Percentiles rank a stretch among this genome's conserved stretches.
These are phyloP conservation scores for Rhynchophorus ferrugineus DNA, from an alignment of 1,140 invertebrate genomes.

Conservation along the genomic window DNA sequence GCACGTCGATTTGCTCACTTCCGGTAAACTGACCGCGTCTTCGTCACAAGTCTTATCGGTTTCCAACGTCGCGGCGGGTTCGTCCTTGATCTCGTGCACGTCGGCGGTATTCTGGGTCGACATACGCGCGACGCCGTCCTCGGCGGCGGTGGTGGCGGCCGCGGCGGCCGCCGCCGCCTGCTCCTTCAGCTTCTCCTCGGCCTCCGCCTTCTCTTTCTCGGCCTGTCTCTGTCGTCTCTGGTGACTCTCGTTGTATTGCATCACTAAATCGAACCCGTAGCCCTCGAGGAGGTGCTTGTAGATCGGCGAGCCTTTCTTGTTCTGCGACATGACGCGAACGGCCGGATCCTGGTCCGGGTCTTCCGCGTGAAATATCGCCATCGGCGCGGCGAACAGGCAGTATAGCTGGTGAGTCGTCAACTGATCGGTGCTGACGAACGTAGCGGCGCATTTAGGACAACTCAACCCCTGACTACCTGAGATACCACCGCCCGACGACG, in stretches of 20 bases:
- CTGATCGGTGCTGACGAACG: slow-evolving; percentile 73
- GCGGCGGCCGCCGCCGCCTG: slow-evolving; percentile 44
- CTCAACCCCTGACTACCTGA: slow-evolving; percentile 44
- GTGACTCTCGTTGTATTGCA: slow-evolving; percentile 93
- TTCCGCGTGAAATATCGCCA: slow-evolving; percentile 52
- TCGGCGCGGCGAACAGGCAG: slow-evolving; percentile 65
- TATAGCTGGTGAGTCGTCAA: slow-evolving; percentile 72
- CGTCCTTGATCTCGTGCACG: slow-evolving; percentile 42
- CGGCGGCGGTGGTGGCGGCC: slow-evolving; percentile 45
- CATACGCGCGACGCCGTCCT: slow-evolving; percentile 41
- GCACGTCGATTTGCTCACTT: slow-evolving; percentile 74
- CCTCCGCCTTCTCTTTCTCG: slow-evolving; percentile 26
- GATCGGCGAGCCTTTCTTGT: slow-evolving; percentile 69
- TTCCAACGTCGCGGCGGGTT: slow-evolving; percentile 37
- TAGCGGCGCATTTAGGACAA: slow-evolving; percentile 69
- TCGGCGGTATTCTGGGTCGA: slow-evolving; percentile 44
- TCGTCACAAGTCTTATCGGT: slow-evolving; percentile 49
- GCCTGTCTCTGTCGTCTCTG: slow-evolving; percentile 56
- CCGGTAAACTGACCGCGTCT: slow-evolving; percentile 51
- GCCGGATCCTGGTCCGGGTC: slow-evolving; percentile 36
- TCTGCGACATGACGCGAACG: slow-evolving; percentile 40
- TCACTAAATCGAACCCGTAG: slow-evolving; percentile 91
- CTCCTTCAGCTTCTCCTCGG: slow-evolving; percentile 20
- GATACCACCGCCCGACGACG: slow-evolving; percentile 32
- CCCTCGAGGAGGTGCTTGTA: slow-evolving; percentile 87